Percentiles rank a stretch among this genome's conserved stretches.
Evolutionary conservation across 2,797 vertebrate genomes (phyloP).

Genomic region (Crenuchus spilurus): DNA sequence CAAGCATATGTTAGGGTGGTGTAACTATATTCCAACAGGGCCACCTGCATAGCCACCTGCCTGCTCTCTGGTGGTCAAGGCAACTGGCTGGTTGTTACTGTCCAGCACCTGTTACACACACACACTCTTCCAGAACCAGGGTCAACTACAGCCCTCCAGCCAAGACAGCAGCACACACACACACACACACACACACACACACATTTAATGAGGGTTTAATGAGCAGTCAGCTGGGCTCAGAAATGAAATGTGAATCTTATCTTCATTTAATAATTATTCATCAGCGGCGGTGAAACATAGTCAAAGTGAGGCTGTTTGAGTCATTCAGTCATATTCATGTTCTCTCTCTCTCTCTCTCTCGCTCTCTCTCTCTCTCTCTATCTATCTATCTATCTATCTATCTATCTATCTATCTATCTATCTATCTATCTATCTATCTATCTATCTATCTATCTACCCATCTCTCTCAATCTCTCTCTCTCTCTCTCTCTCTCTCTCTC

Average conservation of each 20-base stretch:
- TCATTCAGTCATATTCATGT: too few relatives aligned
- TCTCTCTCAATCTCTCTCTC: not conserved
- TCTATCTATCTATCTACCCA: not conserved
- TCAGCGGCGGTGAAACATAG: too few relatives aligned
- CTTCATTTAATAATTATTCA: too few relatives aligned
- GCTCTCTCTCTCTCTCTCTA: too few relatives aligned
- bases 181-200: constrained; percentile 2
- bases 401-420: too few relatives aligned
- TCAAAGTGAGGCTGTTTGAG: too few relatives aligned
- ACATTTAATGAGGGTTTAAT: too few relatives aligned
- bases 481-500: not conserved
- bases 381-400: too few relatives aligned
- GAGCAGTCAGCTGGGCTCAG: too few relatives aligned
- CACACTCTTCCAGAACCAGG: not conserved
- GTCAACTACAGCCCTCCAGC: not conserved
- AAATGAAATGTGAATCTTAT: too few relatives aligned
- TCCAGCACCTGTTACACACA: constrained; percentile 53
- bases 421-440: not conserved
- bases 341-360: too few relatives aligned
- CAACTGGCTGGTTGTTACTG: constrained; percentile 37
- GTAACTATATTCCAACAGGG: constrained; percentile 29
- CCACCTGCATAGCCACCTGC: constrained; percentile 50
- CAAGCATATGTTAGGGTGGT: too few relatives aligned
- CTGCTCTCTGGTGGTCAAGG: constrained; percentile 25
- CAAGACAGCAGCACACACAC: constrained; percentile 2